Conservation (phyloP, 1,140 invertebrate genomes). For the Tetranychus cinnabarinus region DNA sequence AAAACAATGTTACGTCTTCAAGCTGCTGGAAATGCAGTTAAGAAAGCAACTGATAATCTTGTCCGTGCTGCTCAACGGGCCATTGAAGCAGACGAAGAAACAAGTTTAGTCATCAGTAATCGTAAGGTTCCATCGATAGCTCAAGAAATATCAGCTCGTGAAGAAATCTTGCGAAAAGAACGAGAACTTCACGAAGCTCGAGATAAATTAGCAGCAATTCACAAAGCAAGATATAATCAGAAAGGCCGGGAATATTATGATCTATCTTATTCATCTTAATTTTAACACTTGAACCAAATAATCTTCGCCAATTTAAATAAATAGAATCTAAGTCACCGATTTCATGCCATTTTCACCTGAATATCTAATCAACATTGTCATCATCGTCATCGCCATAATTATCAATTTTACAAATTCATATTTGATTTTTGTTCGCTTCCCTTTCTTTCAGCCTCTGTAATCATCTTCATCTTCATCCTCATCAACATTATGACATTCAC, state of each 20-base stretch:
- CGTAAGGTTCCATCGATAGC: constrained; percentile 47
- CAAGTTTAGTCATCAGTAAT: constrained; percentile 62
- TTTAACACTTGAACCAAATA: no score
- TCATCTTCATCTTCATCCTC: no score
- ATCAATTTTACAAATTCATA: no score
- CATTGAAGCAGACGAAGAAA: constrained; percentile 68
- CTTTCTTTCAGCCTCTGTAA: no score
- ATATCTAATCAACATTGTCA: no score
- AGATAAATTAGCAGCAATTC: constrained; percentile 38
- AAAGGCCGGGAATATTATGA: constrained; percentile 17
- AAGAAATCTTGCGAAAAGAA: constrained; percentile 54
- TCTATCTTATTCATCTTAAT: no score
- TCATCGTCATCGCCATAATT: no score
- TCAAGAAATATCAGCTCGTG: constrained; percentile 61
- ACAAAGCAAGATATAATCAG: constrained; percentile 23
- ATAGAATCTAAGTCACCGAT: no score
- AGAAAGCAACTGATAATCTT: constrained; percentile 86
- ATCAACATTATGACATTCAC: no score
- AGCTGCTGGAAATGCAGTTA: constrained; percentile 85
- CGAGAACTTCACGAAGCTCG: constrained; percentile 75
- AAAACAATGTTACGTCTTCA: constrained; percentile 68
- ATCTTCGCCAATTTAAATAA: no score
- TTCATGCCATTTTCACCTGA: no score
- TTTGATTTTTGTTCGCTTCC: no score
- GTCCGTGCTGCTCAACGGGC: constrained; percentile 80